Conservation (phyloP, 2,888 invertebrate species). For the Psylliodes chrysocephalus region DNA sequence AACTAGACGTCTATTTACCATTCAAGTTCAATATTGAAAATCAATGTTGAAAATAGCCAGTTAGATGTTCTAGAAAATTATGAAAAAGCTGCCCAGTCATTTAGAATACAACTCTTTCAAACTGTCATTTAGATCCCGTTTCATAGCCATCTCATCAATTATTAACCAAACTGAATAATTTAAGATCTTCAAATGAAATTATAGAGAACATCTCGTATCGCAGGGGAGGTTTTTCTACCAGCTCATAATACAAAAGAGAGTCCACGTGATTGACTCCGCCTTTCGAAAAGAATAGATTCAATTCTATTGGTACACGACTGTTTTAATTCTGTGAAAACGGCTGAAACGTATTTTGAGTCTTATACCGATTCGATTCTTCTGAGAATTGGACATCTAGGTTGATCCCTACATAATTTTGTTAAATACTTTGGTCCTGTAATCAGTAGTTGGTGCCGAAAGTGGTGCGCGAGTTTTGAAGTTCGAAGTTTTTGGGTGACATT, state of each 20-base stretch:
- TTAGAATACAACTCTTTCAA: constrained; percentile 36
- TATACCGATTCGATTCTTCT: constrained; percentile 8
- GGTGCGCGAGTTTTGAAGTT: constrained; percentile 10
- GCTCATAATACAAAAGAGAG: constrained; percentile 17
- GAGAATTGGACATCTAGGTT: constrained; percentile 8
- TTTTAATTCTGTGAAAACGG: constrained; percentile 28
- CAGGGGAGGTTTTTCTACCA: constrained; percentile 34
- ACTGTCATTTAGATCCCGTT: constrained; percentile 40
- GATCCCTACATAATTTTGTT: constrained; percentile 15
- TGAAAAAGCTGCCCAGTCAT: constrained; percentile 33
- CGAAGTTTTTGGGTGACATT: constrained; percentile 1
- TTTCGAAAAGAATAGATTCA: constrained; percentile 11
- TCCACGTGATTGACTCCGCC: constrained; percentile 42
- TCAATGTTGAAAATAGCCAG: constrained; percentile 11
- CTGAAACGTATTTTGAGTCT: constrained; percentile 25
- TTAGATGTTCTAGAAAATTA: constrained; percentile 21
- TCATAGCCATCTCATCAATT: constrained; percentile 35
- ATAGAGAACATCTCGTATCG: constrained; percentile 42
- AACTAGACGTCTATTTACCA: not conserved
- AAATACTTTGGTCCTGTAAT: constrained; percentile 1
- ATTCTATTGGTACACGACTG: constrained; percentile 50
- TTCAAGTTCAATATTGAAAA: constrained; percentile 23
- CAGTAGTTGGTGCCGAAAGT: constrained; percentile 9
- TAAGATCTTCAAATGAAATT: constrained; percentile 43
- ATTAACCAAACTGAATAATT: constrained; percentile 42